Evolutionary conservation across 2,888 invertebrate species (phyloP).

Genomic region (Cephus rjabovi): DNA sequence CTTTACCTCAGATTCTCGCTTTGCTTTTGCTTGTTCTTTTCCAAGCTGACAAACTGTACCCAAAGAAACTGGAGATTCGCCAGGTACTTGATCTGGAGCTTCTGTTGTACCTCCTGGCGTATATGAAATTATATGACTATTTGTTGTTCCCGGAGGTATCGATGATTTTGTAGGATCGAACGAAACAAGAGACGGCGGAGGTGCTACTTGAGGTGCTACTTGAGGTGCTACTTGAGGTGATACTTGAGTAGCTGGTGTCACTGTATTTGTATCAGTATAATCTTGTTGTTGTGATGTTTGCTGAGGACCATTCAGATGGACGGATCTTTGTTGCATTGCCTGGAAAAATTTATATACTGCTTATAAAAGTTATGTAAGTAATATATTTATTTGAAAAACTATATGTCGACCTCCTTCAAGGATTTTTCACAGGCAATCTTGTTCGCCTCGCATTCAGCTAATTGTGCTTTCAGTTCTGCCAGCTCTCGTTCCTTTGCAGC

Average conservation of each 20-base stretch:
- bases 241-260: neutral
- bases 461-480: conserved; percentile 22
- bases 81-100: neutral
- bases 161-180: neutral
- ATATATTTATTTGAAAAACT: neutral
- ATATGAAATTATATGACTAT: neutral
- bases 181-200: neutral
- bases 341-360: neutral
- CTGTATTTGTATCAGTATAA: neutral
- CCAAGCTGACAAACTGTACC: neutral
- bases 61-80: neutral
- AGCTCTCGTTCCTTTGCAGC: conserved; percentile 31
- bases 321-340: neutral
- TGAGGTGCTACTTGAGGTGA: no score
- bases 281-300: neutral
- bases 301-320: neutral
- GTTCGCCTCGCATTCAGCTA: conserved; percentile 26
- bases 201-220: neutral
- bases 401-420: conserved; percentile 26
- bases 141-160: neutral
- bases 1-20: conserved; percentile 42
- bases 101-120: neutral
- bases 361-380: neutral
- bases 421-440: conserved; percentile 30
- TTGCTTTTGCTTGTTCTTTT: conserved; percentile 27